phyloP scores from a whole-genome alignment of 1,140 invertebrate species.

The Archegozetes longisetosus region DNA sequence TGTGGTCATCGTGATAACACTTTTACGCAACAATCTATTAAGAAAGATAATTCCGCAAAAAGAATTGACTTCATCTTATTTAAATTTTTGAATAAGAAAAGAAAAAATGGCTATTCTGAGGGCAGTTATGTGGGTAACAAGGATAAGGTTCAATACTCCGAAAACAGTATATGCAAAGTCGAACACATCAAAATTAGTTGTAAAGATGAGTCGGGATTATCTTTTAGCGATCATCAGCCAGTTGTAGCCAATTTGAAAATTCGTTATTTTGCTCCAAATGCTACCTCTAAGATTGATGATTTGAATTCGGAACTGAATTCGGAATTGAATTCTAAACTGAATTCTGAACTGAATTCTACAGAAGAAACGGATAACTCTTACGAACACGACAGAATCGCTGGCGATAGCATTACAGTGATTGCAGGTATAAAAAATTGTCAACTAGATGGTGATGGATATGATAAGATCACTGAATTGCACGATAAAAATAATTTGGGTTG shows the following conservation, averaged over 20 bases:
- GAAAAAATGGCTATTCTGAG: background rate
- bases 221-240: conserved; percentile 20
- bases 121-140: background rate
- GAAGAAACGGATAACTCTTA: background rate
- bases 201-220: conserved; percentile 17
- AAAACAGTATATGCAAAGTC: background rate
- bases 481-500: background rate
- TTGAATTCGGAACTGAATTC: background rate
- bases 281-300: too few species aligned
- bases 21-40: conserved; percentile 2
- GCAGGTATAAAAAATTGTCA: background rate
- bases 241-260: conserved; percentile 12
- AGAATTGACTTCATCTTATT: conserved; percentile 19
- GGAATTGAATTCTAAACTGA: too few species aligned
- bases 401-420: too few species aligned
- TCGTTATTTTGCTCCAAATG: too few species aligned
- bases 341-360: background rate
- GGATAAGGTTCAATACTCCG: background rate
- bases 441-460: background rate
- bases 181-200: background rate
- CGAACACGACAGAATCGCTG: background rate
- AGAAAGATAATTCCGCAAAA: conserved; percentile 10
- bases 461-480: background rate
- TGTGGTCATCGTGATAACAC: conserved; percentile 16
- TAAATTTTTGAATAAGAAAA: conserved; percentile 5